Evolutionary conservation across 2,888 invertebrate genomes (phyloP).

Genomic region (Meta bourneti): DNA sequence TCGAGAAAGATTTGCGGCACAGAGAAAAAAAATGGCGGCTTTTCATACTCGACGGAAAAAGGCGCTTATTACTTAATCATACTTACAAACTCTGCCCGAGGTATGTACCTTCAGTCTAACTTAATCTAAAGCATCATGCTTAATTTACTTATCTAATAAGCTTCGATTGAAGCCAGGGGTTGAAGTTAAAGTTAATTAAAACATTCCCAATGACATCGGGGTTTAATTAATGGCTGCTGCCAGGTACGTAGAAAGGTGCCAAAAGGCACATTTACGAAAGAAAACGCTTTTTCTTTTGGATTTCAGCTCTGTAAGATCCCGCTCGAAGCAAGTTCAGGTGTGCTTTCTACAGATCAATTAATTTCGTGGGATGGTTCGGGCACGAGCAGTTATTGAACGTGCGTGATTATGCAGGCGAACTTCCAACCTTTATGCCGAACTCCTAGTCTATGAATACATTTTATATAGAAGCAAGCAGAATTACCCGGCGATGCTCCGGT

Average conservation of each 20-base stretch:
- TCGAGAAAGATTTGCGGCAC: too few species aligned
- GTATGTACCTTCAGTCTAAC: background rate
- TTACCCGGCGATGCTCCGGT: too few species aligned
- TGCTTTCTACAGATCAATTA: too few species aligned
- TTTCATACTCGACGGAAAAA: background rate
- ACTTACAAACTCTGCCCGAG: conserved; percentile 7
- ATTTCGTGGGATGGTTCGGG: too few species aligned
- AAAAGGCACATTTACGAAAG: background rate
- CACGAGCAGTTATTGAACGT: too few species aligned
- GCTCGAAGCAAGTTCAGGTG: too few species aligned
- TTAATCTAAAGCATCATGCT: conserved; percentile 5
- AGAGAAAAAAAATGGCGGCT: background rate
- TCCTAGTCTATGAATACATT: too few species aligned
- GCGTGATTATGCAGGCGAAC: too few species aligned
- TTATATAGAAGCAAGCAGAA: too few species aligned
- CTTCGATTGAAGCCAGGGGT: conserved; percentile 1
- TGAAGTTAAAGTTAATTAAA: background rate
- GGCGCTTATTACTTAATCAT: conserved; percentile 33
- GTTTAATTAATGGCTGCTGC: background rate
- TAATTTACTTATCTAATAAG: conserved; percentile 35
- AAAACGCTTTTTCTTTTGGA: background rate
- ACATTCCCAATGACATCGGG: background rate
- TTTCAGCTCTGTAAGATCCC: too few species aligned
- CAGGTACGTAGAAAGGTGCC: background rate
- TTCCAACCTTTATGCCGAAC: too few species aligned